phyloP scores from a whole-genome alignment of 2,888 invertebrate species.

The Drosophila monieri region DNA sequence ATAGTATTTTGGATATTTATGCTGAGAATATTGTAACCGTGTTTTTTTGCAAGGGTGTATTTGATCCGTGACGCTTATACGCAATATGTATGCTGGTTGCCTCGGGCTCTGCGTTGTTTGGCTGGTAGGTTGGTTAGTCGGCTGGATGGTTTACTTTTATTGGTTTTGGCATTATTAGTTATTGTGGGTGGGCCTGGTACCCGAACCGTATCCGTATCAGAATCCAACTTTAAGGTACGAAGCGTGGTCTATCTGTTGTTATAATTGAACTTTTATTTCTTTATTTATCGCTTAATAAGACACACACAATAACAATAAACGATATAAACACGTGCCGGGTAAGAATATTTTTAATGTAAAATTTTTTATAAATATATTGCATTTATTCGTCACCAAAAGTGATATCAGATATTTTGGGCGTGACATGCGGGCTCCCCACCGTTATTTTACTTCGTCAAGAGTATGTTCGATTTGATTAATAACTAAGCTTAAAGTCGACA shows the following conservation, averaged over 20 bases:
- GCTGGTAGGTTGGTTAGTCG: slow-evolving; percentile 57
- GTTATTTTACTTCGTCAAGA: too few species aligned
- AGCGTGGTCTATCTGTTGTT: slow-evolving; percentile 48
- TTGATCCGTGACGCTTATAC: slow-evolving; percentile 35
- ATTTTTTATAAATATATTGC: too few species aligned
- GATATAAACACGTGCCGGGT: too few species aligned
- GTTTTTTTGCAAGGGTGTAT: slow-evolving; percentile 7
- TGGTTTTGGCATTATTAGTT: slow-evolving; percentile 75
- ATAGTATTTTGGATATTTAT: slow-evolving; percentile 73
- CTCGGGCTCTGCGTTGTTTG: slow-evolving; percentile 37
- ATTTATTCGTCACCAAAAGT: too few species aligned
- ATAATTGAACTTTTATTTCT: slow-evolving; percentile 75
- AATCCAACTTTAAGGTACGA: slow-evolving; percentile 25
- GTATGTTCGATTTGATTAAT: too few species aligned
- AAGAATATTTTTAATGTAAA: too few species aligned
- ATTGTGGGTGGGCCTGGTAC: slow-evolving; percentile 41
- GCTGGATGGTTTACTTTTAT: slow-evolving; percentile 73
- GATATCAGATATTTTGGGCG: too few species aligned
- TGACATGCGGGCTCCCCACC: too few species aligned
- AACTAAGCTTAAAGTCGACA: too few species aligned
- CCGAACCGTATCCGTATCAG: not conserved
- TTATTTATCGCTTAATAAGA: slow-evolving; percentile 75
- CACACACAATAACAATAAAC: too few species aligned
- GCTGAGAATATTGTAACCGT: slow-evolving; percentile 67
- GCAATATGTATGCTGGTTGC: slow-evolving; percentile 57